phyloP scores from a whole-genome alignment of 1,140 invertebrate genomes.

The Frieseomelitta varia region DNA sequence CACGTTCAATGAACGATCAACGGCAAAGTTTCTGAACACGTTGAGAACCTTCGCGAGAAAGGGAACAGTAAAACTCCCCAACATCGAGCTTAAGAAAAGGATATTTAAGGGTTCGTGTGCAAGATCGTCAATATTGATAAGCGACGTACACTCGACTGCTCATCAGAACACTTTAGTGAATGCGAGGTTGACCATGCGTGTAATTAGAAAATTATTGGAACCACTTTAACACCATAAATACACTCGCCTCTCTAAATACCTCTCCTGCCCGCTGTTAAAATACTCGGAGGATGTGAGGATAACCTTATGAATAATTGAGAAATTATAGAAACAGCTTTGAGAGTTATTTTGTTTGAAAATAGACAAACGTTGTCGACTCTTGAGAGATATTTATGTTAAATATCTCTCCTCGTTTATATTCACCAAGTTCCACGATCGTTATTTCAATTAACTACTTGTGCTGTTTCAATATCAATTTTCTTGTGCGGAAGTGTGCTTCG shows the following conservation, averaged over 20 bases:
- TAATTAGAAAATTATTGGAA: background rate
- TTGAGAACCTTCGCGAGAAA: too few species aligned
- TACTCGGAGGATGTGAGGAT: background rate
- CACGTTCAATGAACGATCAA: constrained; percentile 34
- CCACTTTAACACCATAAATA: too few species aligned
- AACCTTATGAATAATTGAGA: background rate
- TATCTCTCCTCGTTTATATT: too few species aligned
- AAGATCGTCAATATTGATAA: background rate
- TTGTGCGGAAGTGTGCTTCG: too few species aligned
- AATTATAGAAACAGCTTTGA: background rate
- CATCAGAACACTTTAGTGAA: background rate
- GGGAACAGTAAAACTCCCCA: background rate
- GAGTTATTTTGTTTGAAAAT: background rate
- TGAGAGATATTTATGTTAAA: too few species aligned
- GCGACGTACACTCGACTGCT: background rate
- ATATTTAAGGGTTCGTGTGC: background rate
- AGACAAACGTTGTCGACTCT: background rate
- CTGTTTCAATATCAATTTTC: too few species aligned
- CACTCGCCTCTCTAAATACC: too few species aligned
- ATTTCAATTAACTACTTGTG: too few species aligned
- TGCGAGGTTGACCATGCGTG: background rate
- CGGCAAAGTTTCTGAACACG: background rate
- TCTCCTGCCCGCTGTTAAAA: background rate
- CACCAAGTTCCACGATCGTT: too few species aligned
- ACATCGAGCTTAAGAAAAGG: background rate